Base-by-base conservation (phyloP, 92 coral and sea anemone species). In the Heteractis magnifica region DNA sequence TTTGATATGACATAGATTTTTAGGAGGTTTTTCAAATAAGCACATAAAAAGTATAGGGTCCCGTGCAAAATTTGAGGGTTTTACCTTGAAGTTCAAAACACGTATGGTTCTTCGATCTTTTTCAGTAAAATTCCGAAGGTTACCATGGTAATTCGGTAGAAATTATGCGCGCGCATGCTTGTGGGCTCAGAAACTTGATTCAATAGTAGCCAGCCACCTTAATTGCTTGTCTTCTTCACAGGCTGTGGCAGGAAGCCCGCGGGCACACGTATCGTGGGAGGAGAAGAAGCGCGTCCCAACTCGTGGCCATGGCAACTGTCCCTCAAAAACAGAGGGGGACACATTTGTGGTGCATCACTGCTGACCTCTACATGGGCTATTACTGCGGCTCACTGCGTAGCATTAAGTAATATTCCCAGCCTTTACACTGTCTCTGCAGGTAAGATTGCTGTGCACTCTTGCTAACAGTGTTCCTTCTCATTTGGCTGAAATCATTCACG, bases 241-340 rank as follows among this genome's bases (percentile, higher is more conserved):
- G 71, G n/a, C 3, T 64, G 71, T 64, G 71, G 71, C n/a, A 20
- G n/a, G 26, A 64, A 64, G 21, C 44, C 26, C n/a, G 20, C 21
- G 3, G 21, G 23, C 5, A 18, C 71, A 64, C 71, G 92, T 2
- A 89, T 89, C 4, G 87, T 89, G 34, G 92, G 92, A 49, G 92
- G 92, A 72, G 72, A 82, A 44, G 77, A 75, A 34, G 92, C 92
- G 19, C 11, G 0, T 12, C 83, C 78, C 10, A 56, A 89, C 80
- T 89, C 90, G 0, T 89, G 92, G 90, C 92, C 92, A 56, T 89
- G 92, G 92, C 92, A 89, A 53, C 58, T 53, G 13, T 89, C 92
- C 10, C 68, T 89, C 15, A 85, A 76, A 6, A 49, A 19, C 48
- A 0, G 48, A 52, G 81, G 78, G n/a, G 14, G 77, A 6, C 92